phyloP scores from a whole-genome alignment of 2,888 invertebrate species.

The Blera fallax region DNA sequence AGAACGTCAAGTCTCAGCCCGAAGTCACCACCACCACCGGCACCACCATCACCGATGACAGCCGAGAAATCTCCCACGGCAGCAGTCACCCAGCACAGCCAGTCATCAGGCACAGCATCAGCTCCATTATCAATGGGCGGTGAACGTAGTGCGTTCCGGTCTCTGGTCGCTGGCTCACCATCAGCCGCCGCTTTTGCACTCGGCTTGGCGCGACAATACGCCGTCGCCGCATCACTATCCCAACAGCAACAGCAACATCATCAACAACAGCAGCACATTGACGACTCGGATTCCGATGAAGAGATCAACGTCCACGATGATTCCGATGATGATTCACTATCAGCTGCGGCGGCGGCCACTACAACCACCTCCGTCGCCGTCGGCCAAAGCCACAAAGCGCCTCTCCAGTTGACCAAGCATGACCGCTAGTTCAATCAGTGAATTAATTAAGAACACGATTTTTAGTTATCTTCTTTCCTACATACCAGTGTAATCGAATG shows the following conservation, averaged over 20 bases:
- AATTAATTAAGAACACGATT: constrained; percentile 2
- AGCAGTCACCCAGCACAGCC: constrained; percentile 75
- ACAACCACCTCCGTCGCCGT: constrained; percentile 68
- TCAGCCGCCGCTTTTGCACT: constrained; percentile 84
- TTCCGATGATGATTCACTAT: constrained; percentile 78
- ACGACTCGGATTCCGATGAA: constrained; percentile 83
- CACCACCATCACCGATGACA: constrained; percentile 74
- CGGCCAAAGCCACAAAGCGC: constrained; percentile 73
- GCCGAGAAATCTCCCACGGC: constrained; percentile 73
- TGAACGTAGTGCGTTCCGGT: constrained; percentile 94
- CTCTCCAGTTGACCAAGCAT: constrained; percentile 81
- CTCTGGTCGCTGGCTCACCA: constrained; percentile 86
- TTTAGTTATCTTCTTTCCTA: not conserved
- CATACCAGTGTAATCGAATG: constrained; percentile 69
- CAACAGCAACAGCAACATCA: constrained; percentile 81
- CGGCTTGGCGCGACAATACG: constrained; percentile 79
- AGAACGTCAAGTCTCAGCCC: constrained; percentile 62
- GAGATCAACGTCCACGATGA: constrained; percentile 93
- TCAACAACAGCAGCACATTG: constrained; percentile 56
- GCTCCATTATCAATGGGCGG: constrained; percentile 88
- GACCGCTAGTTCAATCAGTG: constrained; percentile 76
- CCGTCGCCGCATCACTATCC: constrained; percentile 80
- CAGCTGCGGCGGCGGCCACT: constrained; percentile 51
- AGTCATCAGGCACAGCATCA: constrained; percentile 77
- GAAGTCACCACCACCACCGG: constrained; percentile 79